Conservation (phyloP, 2,113 vertebrate species). For the Merops nubicus region DNA sequence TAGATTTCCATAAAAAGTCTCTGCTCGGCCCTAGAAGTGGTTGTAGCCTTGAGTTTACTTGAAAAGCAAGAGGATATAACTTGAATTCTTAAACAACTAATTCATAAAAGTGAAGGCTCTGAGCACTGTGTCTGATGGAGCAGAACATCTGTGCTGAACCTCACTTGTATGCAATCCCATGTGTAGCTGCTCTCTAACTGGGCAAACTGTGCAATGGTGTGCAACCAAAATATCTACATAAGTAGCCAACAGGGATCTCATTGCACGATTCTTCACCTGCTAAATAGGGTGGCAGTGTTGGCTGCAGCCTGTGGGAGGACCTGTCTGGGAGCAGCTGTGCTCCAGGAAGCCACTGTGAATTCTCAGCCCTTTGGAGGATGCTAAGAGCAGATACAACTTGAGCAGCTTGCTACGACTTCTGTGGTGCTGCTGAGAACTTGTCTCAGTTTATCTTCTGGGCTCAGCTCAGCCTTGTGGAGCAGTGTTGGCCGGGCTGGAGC, state of each 20-base stretch:
- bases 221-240: neutral
- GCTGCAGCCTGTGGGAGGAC: neutral
- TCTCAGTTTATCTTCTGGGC: neutral
- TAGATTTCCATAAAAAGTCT: neutral
- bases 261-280: neutral
- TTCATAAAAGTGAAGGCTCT: neutral
- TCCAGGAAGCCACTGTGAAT: neutral
- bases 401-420: neutral
- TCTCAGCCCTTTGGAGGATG: neutral
- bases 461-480: neutral
- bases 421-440: neutral
- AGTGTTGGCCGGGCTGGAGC: neutral
- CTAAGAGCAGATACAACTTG: neutral
- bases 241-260: neutral
- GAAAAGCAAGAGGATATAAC: neutral
- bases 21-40: neutral
- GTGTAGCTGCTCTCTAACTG: neutral
- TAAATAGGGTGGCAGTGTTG: neutral
- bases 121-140: neutral
- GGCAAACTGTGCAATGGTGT: neutral
- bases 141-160: neutral
- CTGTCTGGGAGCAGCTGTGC: neutral
- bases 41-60: neutral
- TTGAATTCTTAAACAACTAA: neutral
- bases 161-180: neutral